Base-by-base conservation (phyloP, 2,113 vertebrate genomes). In the Alethe castanea region DNA sequence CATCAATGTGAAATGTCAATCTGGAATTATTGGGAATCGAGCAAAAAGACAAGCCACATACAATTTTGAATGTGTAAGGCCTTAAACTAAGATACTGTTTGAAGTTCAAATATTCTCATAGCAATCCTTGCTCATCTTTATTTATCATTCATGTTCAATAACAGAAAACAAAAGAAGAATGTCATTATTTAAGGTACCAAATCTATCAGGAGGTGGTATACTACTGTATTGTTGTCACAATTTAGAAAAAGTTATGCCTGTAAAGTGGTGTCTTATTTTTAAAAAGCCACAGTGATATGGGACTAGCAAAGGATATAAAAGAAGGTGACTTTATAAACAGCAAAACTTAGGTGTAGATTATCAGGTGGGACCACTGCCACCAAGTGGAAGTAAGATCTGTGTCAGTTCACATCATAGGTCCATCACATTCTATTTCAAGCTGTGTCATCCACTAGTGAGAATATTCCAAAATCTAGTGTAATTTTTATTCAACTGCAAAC, bases 341-440 rank as follows among this genome's bases (percentile, higher is more conserved):
- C 11, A 45, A 24, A 91, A 70, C 2, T 36, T 44, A 67, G 12
- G 8, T 31, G 33, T 40, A 20, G 24, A 31, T 59, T 72, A 25
- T 25, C 47, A 52, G 72, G 72, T 77, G 70, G 22, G 88, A 81
- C 65, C 77, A 91, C 83, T 96, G 86, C 82, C 90, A 90, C 86
- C 92, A 84, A 81, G 84, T 85, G 83, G 83, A 77, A 92, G 11
- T 23, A 42, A 72, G 29, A 73, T n/a, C 35, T 69, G 52, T 40
- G 29, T 62, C 31, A 52, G 9, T n/a, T 88, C 47, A 48, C 25
- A n/a, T 48, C 26, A 79, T 45, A 81, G 9, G 16, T 85, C 50
- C 7, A 6, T n/a, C 6, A 1, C 53, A 48, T 24, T 29, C 59
- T 76, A 12, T 72, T 82, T 65, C 65, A 56, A 29, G 14, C n/a